Evolutionary conservation across 1,140 invertebrate genomes (phyloP).

Genomic region (Halyomorpha halys): DNA sequence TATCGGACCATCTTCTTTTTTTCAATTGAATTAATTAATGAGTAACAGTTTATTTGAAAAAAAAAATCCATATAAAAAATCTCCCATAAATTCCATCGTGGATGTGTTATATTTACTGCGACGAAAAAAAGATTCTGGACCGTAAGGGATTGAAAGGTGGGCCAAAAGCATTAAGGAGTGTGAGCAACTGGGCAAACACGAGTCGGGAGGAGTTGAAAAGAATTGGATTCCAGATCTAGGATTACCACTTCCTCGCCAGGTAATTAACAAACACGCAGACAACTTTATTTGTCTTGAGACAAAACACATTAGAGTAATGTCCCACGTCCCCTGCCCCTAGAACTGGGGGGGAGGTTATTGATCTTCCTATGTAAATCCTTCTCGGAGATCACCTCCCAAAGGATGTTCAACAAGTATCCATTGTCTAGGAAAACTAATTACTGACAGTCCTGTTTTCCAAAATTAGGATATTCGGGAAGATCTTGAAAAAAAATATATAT

Average conservation of each 20-base stretch:
- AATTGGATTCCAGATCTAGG: constrained; percentile 1
- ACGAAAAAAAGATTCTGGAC: not conserved
- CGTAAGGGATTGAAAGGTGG: not conserved
- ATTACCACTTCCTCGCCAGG: constrained; percentile 8
- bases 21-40: too few species aligned
- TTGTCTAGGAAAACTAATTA: too few species aligned
- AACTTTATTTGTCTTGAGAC: constrained; percentile 9
- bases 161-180: not conserved
- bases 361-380: constrained; percentile 2
- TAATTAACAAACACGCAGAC: constrained; percentile 12
- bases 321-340: not conserved
- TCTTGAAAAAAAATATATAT: too few species aligned
- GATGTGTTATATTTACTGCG: too few species aligned
- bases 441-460: too few species aligned
- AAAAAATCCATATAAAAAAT: too few species aligned
- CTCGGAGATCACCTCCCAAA: not conserved
- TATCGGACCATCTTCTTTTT: too few species aligned
- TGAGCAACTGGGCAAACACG: not conserved
- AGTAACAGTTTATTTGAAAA: too few species aligned
- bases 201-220: not conserved
- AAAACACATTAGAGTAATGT: constrained; percentile 18
- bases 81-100: too few species aligned
- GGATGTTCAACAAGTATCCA: too few species aligned
- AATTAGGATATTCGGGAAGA: too few species aligned
- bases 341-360: not conserved